A percentile compares a stretch with the other conserved stretches of the same genome.
Conservation (phyloP, 92 coral and sea anemone species). For the Paragorgia papillata region DNA sequence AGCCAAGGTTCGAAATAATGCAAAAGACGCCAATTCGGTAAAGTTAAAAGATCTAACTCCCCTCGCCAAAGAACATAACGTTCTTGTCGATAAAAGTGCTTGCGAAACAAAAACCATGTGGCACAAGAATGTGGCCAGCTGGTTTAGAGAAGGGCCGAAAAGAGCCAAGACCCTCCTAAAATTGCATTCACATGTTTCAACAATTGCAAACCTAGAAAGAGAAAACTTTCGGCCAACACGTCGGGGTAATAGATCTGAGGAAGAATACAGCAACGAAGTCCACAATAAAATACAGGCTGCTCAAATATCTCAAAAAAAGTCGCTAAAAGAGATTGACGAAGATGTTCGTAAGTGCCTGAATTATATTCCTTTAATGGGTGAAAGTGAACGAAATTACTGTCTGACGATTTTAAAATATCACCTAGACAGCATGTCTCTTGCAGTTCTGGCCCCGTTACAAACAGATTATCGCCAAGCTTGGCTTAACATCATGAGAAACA, state of each 20-base stretch:
- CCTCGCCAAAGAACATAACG: not conserved
- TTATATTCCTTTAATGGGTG: constrained; percentile 23
- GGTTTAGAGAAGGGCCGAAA: constrained; percentile 20
- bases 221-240: constrained; percentile 23
- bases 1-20: constrained; percentile 12
- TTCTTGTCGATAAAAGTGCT: constrained; percentile 1
- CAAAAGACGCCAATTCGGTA: not conserved
- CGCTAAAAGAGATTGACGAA: constrained; percentile 13
- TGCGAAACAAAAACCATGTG: not conserved
- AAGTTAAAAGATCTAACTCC: not conserved
- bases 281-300: constrained; percentile 9
- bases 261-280: constrained; percentile 27
- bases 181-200: constrained; percentile 10
- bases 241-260: constrained; percentile 25
- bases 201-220: constrained; percentile 21
- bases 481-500: too few relatives aligned
- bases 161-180: constrained; percentile 13
- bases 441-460: constrained; percentile 18
- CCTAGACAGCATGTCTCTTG: constrained; percentile 26
- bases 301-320: constrained; percentile 7
- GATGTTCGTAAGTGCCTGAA: constrained; percentile 20
- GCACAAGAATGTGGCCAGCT: not conserved
- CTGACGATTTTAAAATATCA: constrained; percentile 18
- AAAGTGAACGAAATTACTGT: constrained; percentile 14
- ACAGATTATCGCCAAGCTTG: constrained; percentile 24